A percentile compares a stretch with the other conserved stretches of the same genome.
These are phyloP conservation scores for Dendrolimus pini DNA, from an alignment of 2,888 invertebrate genomes.

Conservation along the genomic window DNA sequence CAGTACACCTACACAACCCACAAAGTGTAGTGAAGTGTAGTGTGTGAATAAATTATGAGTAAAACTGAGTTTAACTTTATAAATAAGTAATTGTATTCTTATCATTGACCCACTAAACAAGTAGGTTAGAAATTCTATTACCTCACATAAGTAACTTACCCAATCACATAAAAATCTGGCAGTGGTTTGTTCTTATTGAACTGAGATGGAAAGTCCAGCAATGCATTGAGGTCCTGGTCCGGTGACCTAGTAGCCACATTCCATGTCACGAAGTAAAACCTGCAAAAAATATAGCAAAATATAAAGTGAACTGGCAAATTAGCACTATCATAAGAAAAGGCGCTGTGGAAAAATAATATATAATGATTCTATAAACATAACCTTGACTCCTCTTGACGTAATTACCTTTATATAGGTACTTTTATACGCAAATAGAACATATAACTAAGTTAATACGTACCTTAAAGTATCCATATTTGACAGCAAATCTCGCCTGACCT, in stretches of 20 bases:
- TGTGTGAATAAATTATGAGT: too few species aligned
- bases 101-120: conserved; percentile 19
- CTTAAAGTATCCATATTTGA: conserved; percentile 45
- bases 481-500: conserved; percentile 8
- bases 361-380: conserved; percentile 14
- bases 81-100: conserved; percentile 1
- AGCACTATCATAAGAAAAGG: conserved; percentile 9
- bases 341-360: conserved; percentile 4
- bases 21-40: too few species aligned
- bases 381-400: conserved; percentile 40
- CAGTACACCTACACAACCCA: too few species aligned
- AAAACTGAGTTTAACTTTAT: background rate
- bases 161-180: conserved; percentile 91
- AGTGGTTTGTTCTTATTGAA: conserved; percentile 78
- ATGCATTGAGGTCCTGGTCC: conserved; percentile 82
- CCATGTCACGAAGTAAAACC: conserved; percentile 91
- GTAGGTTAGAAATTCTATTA: background rate
- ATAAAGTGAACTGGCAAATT: conserved; percentile 2
- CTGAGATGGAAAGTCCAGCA: conserved; percentile 80
- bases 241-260: conserved; percentile 91
- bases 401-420: background rate
- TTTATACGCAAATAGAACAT: background rate
- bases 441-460: conserved; percentile 15
- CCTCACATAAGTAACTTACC: conserved; percentile 67
- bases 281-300: conserved; percentile 43